Evolutionary conservation across 2,113 vertebrate species (phyloP).

Genomic region (Syngnathus typhle): DNA sequence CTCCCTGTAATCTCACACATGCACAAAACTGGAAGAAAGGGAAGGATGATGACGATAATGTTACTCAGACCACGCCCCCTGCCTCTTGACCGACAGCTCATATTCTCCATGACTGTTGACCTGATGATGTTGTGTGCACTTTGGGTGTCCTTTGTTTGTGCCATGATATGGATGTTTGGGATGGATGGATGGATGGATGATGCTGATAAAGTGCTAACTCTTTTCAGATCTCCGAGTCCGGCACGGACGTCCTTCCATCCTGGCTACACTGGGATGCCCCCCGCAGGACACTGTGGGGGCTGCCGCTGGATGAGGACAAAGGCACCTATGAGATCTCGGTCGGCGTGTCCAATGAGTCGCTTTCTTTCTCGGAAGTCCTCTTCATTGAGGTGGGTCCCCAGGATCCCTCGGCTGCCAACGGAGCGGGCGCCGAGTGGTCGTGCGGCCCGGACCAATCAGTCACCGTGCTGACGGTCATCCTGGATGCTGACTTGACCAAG

Average conservation of each 20-base stretch:
- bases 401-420: constrained; percentile 72
- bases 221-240: constrained; percentile 79
- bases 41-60: neutral
- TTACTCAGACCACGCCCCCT: neutral
- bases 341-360: constrained; percentile 67
- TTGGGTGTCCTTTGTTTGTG: neutral
- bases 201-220: neutral
- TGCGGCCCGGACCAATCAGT: constrained; percentile 82
- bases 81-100: neutral
- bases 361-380: constrained; percentile 74
- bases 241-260: constrained; percentile 81
- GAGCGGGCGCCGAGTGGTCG: constrained; percentile 62
- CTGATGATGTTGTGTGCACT: neutral
- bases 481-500: constrained; percentile 94
- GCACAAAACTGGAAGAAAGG: neutral
- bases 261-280: constrained; percentile 87
- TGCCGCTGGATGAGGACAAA: constrained; percentile 88
- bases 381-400: constrained; percentile 91
- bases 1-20: neutral
- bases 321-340: constrained; percentile 89
- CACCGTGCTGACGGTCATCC: constrained; percentile 90
- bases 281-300: constrained; percentile 78
- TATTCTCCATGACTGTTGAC: neutral
- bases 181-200: too few relatives aligned
- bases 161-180: neutral